phyloP scores from a whole-genome alignment of 2,113 vertebrate genomes.

The Engraulis encrasicolus region DNA sequence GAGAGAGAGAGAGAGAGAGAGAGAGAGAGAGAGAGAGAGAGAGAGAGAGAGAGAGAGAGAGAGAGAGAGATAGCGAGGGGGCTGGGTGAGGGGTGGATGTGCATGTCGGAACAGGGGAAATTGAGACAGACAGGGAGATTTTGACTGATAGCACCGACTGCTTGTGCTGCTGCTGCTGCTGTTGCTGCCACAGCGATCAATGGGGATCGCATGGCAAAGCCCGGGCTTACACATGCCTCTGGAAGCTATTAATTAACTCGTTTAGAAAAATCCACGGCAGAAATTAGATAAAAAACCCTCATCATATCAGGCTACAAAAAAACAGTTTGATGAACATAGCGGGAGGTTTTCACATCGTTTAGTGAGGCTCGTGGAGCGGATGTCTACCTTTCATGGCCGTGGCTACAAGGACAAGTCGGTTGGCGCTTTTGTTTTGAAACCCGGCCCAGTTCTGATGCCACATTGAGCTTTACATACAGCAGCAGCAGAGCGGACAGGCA shows the following conservation, averaged over 20 bases:
- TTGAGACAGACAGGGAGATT: not conserved
- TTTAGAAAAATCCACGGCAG: not conserved
- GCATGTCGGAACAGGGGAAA: not conserved
- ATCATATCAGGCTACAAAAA: not conserved
- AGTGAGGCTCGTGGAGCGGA: not conserved
- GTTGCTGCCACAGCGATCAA: too few species aligned
- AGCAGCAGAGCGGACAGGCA: not conserved
- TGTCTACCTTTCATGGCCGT: not conserved
- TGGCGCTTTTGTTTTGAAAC: not conserved
- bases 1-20: constrained; percentile 12
- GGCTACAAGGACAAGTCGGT: not conserved
- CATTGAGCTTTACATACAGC: too few species aligned
- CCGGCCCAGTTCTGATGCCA: too few species aligned
- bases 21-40: not conserved
- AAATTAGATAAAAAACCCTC: not conserved
- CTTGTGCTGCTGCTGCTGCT: too few species aligned
- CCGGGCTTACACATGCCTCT: not conserved
- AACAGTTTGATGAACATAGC: constrained; percentile 1
- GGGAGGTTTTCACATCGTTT: not conserved
- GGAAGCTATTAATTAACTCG: not conserved
- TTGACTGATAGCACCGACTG: not conserved
- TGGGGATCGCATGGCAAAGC: not conserved
- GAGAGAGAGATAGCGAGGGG: not conserved
- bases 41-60: not conserved
- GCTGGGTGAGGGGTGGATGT: too few species aligned